A percentile compares a stretch with the other conserved stretches of the same genome.
Evolutionary conservation across 2,888 invertebrate genomes (phyloP).

Genomic region (Sturmia bella): DNA sequence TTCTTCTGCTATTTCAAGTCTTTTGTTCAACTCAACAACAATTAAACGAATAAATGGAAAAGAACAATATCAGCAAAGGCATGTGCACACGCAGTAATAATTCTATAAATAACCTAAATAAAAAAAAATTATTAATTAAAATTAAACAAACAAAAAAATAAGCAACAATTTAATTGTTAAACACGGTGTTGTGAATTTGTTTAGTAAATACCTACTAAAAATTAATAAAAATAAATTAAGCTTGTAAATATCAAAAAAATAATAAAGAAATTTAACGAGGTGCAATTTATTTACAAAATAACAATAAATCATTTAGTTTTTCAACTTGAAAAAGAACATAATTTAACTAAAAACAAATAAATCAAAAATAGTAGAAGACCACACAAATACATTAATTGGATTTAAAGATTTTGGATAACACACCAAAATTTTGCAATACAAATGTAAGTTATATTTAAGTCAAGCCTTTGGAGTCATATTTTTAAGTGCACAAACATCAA

Average conservation of each 20-base stretch:
- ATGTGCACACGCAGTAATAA: conserved; percentile 4
- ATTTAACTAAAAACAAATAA: conserved; percentile 9
- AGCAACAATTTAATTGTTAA: conserved; percentile 66
- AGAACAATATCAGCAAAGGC: conserved; percentile 1
- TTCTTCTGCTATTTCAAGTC: conserved; percentile 23
- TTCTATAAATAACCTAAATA: conserved; percentile 34
- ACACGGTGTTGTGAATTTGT: conserved; percentile 68
- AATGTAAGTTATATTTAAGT: too few species aligned
- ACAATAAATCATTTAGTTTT: conserved; percentile 5
- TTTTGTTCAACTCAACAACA: conserved; percentile 19
- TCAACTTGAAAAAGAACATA: conserved; percentile 6
- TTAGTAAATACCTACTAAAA: conserved; percentile 42
- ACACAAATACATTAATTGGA: background rate
- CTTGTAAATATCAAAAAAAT: conserved; percentile 13
- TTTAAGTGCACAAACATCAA: too few species aligned
- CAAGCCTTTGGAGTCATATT: too few species aligned
- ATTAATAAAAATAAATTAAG: conserved; percentile 19
- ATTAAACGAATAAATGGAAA: background rate
- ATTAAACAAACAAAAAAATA: conserved; percentile 45
- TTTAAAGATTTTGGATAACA: conserved; percentile 41
- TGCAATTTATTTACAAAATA: conserved; percentile 71
- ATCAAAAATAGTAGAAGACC: background rate
- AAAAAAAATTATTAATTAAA: conserved; percentile 27
- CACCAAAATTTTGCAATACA: conserved; percentile 30
- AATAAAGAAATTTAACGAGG: conserved; percentile 34